Percentiles rank a stretch among this genome's conserved stretches.
Evolutionary conservation across 1,140 invertebrate genomes (phyloP).

Genomic region (Bombus consobrinus): DNA sequence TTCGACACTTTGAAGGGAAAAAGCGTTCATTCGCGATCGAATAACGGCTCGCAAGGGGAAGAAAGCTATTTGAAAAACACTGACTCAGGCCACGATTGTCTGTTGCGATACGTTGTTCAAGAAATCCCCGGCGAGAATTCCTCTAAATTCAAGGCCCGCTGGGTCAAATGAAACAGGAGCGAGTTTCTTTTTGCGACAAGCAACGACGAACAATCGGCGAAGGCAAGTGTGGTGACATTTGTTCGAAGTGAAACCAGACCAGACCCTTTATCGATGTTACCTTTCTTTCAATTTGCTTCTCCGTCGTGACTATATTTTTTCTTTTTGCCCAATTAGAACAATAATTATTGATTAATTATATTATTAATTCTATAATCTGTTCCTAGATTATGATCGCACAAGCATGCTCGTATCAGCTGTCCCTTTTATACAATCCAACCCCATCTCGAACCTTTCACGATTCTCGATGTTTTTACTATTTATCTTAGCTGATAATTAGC

Average conservation of each 20-base stretch:
- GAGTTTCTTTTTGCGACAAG: constrained; percentile 70
- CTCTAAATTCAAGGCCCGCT: background rate
- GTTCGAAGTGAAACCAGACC: constrained; percentile 37
- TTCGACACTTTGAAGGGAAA: background rate
- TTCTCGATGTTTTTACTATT: constrained; percentile 42
- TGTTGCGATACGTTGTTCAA: constrained; percentile 14
- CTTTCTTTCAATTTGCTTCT: background rate
- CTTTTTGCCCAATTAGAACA: background rate
- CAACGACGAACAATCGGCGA: constrained; percentile 80
- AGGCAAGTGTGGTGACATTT: constrained; percentile 79
- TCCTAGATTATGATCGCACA: constrained; percentile 12
- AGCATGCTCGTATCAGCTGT: constrained; percentile 56
- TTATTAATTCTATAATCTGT: background rate
- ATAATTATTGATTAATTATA: background rate
- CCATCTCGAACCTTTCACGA: background rate
- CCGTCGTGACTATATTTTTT: background rate
- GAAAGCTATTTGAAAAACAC: constrained; percentile 17
- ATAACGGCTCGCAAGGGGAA: background rate
- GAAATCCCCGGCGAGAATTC: background rate
- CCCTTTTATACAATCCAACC: background rate
- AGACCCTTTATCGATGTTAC: constrained; percentile 2
- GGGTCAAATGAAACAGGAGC: background rate
- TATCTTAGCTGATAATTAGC: constrained; percentile 30
- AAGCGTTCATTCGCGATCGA: background rate
- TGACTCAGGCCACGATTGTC: constrained; percentile 17